Evolutionary conservation across 2,113 vertebrate genomes (phyloP).

Genomic region (Caranx melampygus): DNA sequence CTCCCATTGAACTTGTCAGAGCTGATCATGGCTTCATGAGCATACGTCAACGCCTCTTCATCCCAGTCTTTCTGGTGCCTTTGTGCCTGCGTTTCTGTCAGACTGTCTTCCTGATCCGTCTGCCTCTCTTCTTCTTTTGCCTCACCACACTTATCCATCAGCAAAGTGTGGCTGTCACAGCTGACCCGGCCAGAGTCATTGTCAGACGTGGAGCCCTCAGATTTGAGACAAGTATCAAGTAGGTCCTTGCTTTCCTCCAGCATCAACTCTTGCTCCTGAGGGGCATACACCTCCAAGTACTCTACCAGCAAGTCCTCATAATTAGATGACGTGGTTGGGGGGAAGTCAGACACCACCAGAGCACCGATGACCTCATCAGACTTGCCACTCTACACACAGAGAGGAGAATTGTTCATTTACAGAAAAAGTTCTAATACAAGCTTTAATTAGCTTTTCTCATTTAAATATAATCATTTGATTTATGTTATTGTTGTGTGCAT

Average conservation of each 20-base stretch:
- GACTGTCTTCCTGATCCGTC: conserved; percentile 28
- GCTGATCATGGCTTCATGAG: conserved; percentile 43
- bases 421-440: background rate
- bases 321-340: conserved; percentile 81
- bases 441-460: background rate
- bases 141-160: conserved; percentile 85
- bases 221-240: conserved; percentile 71
- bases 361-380: conserved; percentile 89
- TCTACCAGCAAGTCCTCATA: conserved; percentile 92
- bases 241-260: conserved; percentile 81
- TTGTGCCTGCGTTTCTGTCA: background rate
- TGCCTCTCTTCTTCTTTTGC: conserved; percentile 60
- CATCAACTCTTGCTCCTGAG: conserved; percentile 85
- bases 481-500: background rate
- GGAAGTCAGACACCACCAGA: conserved; percentile 89
- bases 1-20: conserved; percentile 65
- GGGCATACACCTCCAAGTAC: conserved; percentile 90
- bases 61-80: conserved; percentile 42
- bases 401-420: background rate
- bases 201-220: conserved; percentile 81
- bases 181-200: conserved; percentile 92
- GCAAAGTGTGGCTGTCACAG: conserved; percentile 90
- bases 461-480: background rate
- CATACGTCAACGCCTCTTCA: conserved; percentile 6
- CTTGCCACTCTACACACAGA: conserved; percentile 86